Percentiles rank a stretch among this genome's conserved stretches.
Evolutionary conservation across 1,140 invertebrate species (phyloP).

Genomic region (Saccostrea glomerata): DNA sequence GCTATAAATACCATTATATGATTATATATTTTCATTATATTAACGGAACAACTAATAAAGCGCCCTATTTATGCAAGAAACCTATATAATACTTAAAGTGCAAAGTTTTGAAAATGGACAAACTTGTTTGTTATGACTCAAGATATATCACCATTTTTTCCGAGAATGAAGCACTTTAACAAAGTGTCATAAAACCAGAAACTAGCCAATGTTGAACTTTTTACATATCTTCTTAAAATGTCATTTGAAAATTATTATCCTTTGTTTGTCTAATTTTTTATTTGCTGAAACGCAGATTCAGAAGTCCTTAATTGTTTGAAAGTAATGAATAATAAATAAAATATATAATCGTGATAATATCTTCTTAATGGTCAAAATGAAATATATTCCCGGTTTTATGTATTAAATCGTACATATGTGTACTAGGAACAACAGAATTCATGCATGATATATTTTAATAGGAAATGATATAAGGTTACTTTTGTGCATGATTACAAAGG

Average conservation of each 20-base stretch:
- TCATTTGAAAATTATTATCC: neutral
- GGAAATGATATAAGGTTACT: neutral
- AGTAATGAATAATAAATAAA: slow-evolving; percentile 1
- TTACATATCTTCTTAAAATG: neutral
- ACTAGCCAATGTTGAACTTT: neutral
- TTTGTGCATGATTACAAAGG: neutral
- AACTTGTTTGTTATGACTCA: too few relatives aligned
- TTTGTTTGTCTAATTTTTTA: neutral
- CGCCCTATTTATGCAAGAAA: too few relatives aligned
- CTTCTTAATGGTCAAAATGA: slow-evolving; percentile 11
- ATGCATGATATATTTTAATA: neutral
- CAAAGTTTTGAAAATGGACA: too few relatives aligned
- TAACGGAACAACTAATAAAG: too few relatives aligned
- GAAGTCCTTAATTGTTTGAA: neutral
- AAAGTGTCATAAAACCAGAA: neutral
- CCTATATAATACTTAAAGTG: too few relatives aligned
- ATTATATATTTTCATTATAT: too few relatives aligned
- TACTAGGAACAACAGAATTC: neutral
- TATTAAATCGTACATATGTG: neutral
- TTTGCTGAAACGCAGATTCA: neutral
- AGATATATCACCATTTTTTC: neutral
- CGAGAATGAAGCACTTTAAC: neutral
- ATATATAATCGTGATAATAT: neutral
- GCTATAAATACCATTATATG: too few relatives aligned
- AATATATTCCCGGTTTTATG: neutral